Base-by-base conservation (phyloP, 2,888 invertebrate genomes). In the Drosophila nr. medialis region DNA sequence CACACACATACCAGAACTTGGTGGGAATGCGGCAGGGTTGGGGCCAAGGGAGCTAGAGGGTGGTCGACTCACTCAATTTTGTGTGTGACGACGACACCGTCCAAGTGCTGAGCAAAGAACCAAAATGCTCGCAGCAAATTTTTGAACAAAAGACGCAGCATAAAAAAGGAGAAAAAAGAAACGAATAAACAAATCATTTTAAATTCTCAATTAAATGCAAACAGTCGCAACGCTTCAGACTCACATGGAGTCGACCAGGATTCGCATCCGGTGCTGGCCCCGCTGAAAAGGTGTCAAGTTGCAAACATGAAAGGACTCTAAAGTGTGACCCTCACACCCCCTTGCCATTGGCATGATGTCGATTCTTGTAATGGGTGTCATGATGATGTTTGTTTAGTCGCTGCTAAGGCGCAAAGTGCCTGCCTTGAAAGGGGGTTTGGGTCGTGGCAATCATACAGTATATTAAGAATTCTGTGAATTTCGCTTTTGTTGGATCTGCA, bases 121-220 rank as follows among this genome's bases (percentile, higher is more conserved):
- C 59, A 78, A 75, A 83, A 67, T 49, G 88, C 92, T 89, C 59
- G 63, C 66, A 86, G 90, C 84, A 63, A 79, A 78, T 67, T 77
- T 86, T 80, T 81, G 66, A 77, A 90, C 89, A 86, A 86, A 91
- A 90, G 89, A 75, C 74, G 76, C 67, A 60, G 64, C 24, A 27
- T 32, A 10, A n/a, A 53, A 71, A 72, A 61, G 81, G 77, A 81
- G n/a, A 55, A 27, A 36, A 54, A 21, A 83, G 85, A 90, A 54
- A 61, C 80, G 54, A 81, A 79, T 85, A 90, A 90, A 90, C 89
- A 91, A 85, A 89, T 86, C 89, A 84, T 91, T 91, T 90, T 80
- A 90, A 88, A 91, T 90, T 90, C 90, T 90, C 90, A 90, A 90
- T 91, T 91, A 89, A 89, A 81, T 76, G 83, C 79, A 74, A 81